Evolutionary conservation across 2,888 invertebrate species (phyloP), one percentile per base, ranked within the genome.

Genomic region (Alentia gelatinosa): DNA sequence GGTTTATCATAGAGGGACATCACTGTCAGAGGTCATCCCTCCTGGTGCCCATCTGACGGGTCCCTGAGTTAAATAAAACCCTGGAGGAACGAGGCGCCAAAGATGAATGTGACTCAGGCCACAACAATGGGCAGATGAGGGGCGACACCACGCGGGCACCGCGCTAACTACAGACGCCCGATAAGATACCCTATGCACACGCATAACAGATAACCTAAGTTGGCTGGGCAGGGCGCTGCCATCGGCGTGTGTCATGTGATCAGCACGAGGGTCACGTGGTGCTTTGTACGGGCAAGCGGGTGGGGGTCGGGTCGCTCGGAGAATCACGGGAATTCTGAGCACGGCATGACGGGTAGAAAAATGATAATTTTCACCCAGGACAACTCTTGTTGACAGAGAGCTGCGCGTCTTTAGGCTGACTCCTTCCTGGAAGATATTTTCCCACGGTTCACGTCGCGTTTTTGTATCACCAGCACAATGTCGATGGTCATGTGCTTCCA

Each of bases 191-290:
- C 4, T 19, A n/a, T n/a, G 19, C 56, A n/a, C 56, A 12, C 19
- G n/a, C 56, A 56, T n/a, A 56, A 1, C 26, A 26, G 12, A 4
- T 30, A 30, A 68, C n/a, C 68, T 30, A 12, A 1, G 30, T 30
- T 30, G 3, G 68, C 68, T 30, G 68, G 30, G 3, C 30, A 30
- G 68, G 68, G 68, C 68, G 68, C 68, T 68, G 26, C 68, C 68
- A 68, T 68, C 30, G 68, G 68, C 68, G 68, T 68, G 68, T 68
- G 68, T 68, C 68, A 68, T 68, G 68, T 68, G 68, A 68, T 68
- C 30, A 68, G 68, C 68, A 30, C 68, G 68, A 30, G 68, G 68
- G 63, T 68, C 68, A 68, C 30, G 68, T 68, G 68, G 30, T 15
- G 33, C 68, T 68, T 68, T 68, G 68, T 68, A 68, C 68, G 68